Base-by-base conservation (phyloP, 2,888 invertebrate species). In the Eurois occulta region DNA sequence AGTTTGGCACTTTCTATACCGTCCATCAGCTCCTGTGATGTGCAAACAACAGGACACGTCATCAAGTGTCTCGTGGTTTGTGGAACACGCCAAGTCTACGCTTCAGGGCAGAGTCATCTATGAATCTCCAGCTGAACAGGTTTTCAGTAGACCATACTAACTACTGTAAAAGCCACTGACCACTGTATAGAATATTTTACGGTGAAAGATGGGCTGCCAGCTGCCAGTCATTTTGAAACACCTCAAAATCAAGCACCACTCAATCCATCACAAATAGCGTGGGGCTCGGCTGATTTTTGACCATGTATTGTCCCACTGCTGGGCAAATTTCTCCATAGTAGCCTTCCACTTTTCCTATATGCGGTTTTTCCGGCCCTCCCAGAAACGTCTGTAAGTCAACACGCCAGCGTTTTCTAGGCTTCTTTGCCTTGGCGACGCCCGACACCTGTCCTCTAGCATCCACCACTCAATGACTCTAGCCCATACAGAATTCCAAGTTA, bases 401-500 rank as follows among this genome's bases (percentile, higher is more conserved):
- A 52, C 3, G 11, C 24, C n/a, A 55, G 52, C n/a, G 11, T n/a
- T 55, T 55, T 55, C 1, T n/a, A 11, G 24, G 55, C 55, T 24
- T 55, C n/a, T 0, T 2, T 13, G 0, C 28, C 16, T 58, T 28
- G 28, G 28, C 6, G 16, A 58, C 16, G 21, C 3, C 21, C 6
- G 5, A 13, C 10, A 10, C 52, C 0, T 52, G 10, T 52, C 24
- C 52, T 52, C 24, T 11, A 0, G 28, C 55, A 28, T 28, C n/a
- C 28, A 58, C 13, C 28, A 28, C 13, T 6, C 28, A 28, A 58
- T 11, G 13, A 58, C n/a, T 48, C 21, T 28, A 58, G 13, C 13
- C 58, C 58, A 28, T 58, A 58, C 3, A 43, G 18, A 64, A 43
- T 55, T 78, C 28, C 35, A 64, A 58, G 58, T 77, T 46, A 52